Percentiles rank a stretch among this genome's conserved stretches.
phyloP scores from a whole-genome alignment of 2,113 vertebrate species.

The Rhinoderma darwinii region DNA sequence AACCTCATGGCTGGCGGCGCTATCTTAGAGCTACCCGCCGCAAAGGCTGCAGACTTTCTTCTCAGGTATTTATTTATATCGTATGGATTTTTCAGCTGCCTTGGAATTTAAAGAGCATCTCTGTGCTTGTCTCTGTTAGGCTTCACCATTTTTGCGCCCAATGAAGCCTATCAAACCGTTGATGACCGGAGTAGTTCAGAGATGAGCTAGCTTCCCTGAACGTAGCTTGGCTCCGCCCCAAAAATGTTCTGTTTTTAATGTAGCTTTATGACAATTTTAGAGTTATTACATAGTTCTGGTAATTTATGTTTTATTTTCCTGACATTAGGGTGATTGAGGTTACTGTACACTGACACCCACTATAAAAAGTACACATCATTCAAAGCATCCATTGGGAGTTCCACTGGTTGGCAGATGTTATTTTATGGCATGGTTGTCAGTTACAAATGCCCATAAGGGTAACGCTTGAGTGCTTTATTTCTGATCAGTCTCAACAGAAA shows the following conservation, averaged over 20 bases:
- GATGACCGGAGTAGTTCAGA: too few relatives aligned
- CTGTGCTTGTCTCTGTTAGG: too few relatives aligned
- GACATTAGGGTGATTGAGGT: constrained; percentile 29
- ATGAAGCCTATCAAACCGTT: too few relatives aligned
- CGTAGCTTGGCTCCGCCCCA: too few relatives aligned
- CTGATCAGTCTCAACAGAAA: constrained; percentile 39
- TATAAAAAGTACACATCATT: constrained; percentile 50
- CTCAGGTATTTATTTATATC: too few relatives aligned
- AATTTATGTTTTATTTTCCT: not conserved
- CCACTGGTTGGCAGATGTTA: constrained; percentile 41
- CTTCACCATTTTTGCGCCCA: too few relatives aligned
- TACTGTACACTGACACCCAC: constrained; percentile 41
- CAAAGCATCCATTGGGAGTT: constrained; percentile 50
- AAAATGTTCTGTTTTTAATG: not conserved
- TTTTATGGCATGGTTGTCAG: constrained; percentile 46
- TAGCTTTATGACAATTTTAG: not conserved
- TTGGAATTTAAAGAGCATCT: too few relatives aligned
- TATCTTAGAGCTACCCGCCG: too few relatives aligned
- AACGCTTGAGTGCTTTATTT: constrained; percentile 56
- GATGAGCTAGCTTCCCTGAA: too few relatives aligned
- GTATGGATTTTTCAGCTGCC: too few relatives aligned
- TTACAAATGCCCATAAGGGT: constrained; percentile 57
- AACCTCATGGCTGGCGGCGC: too few relatives aligned
- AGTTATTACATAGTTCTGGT: not conserved
- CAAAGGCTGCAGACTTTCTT: too few relatives aligned